Evolutionary conservation across 2,888 invertebrate species (phyloP), one percentile per base, ranked within the genome.

Genomic region (Chaetogeoica ovagalla): DNA sequence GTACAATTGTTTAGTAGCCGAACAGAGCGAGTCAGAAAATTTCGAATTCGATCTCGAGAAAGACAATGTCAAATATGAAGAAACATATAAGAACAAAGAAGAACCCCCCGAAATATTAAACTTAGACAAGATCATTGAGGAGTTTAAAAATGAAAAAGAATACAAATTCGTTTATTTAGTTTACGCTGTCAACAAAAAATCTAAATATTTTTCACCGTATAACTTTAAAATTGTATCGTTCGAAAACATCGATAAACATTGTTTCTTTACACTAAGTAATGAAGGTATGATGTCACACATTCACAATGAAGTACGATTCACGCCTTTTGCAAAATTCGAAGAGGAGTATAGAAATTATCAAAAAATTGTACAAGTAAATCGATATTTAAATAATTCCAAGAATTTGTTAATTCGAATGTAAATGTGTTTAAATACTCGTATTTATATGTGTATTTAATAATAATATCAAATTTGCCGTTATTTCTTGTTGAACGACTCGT

Each of bases 121-220:
- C 55, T 55, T 79, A n/a, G 55, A 79, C 39, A n/a, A 17, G 4
- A 62, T 21, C 55, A 39, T 79, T 55, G 62, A 70, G 7, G 63
- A 79, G 23, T 55, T 79, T 52, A 79, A 70, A 63, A 55, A 8
- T 15, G 39, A 37, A 21, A 57, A 23, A 39, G 70, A 79, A 30
- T 79, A 79, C 19, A 63, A 37, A 63, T 79, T 79, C 19, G 19
- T 70, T 21, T 79, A 79, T 55, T 63, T 79, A 23, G 21, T 39
- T 37, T 79, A 79, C 19, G 77, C 62, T 19, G 69, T 63, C 19
- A n/a, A 37, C 37, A 70, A 62, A 70, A 55, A 11, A 23, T 79
- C 77, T 8, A 79, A 63, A 70, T 70, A 57, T 39, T 79, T 79
- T 62, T 21, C 77, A 8, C 77, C 77, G 7, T 79, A 79, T 23